Conservation (phyloP, 2,797 vertebrate genomes). For the Heterohyrax brucei region DNA sequence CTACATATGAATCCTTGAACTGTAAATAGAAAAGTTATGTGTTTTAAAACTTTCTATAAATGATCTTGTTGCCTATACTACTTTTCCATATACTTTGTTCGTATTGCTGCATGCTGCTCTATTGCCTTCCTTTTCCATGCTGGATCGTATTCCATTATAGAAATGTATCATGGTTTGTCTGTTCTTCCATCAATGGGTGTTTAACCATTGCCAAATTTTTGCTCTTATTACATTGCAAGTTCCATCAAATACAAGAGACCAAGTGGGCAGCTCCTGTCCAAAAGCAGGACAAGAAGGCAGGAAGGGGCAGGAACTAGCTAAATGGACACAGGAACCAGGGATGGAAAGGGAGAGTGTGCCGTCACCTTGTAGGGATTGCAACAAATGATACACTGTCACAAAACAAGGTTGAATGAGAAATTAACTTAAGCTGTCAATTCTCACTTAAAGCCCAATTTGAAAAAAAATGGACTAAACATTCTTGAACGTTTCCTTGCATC, state of each 20-base stretch:
- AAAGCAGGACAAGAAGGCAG: too few relatives aligned
- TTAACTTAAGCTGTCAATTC: too few relatives aligned
- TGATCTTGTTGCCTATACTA: background rate
- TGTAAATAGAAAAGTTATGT: background rate
- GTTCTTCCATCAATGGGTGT: background rate
- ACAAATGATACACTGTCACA: too few relatives aligned
- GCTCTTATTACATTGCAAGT: background rate
- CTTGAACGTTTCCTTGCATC: background rate
- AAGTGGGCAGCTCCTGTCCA: too few relatives aligned
- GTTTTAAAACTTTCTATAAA: slow-evolving; percentile 16
- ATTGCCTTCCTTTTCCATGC: slow-evolving; percentile 10
- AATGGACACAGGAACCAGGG: too few relatives aligned
- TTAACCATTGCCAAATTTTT: slow-evolving; percentile 23
- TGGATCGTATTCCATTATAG: background rate
- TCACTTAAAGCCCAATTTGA: too few relatives aligned
- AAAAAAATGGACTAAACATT: background rate
- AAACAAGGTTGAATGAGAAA: too few relatives aligned
- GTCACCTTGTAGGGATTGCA: too few relatives aligned
- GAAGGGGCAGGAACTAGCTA: too few relatives aligned
- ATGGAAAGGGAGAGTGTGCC: too few relatives aligned
- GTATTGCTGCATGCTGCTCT: background rate
- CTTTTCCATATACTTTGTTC: background rate
- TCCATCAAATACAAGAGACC: too few relatives aligned
- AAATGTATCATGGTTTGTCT: background rate
- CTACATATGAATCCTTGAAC: background rate